Conservation (phyloP, 1,140 invertebrate species). For the Drosophila biarmipes region DNA sequence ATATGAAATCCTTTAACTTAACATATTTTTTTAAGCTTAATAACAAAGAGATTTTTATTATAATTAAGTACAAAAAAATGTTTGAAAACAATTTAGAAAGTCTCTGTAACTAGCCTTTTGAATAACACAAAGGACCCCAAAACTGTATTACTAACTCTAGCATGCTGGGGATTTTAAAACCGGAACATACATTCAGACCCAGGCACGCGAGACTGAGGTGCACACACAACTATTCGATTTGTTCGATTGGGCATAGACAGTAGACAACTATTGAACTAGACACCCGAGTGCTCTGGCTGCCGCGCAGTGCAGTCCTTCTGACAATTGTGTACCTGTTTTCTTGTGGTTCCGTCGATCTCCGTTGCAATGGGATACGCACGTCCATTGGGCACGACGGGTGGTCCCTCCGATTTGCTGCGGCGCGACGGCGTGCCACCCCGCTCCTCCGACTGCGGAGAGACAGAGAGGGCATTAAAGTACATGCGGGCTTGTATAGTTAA, state of each 20-base stretch:
- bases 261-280: slow-evolving; percentile 30
- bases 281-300: slow-evolving; percentile 27
- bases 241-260: neutral
- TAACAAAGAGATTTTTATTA: too few species aligned
- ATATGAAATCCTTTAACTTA: too few species aligned
- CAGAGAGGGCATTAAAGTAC: slow-evolving; percentile 8
- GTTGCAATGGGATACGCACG: slow-evolving; percentile 82
- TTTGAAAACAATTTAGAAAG: too few species aligned
- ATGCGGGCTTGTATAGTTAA: slow-evolving; percentile 52
- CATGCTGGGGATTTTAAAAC: slow-evolving; percentile 16
- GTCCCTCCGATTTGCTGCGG: slow-evolving; percentile 90
- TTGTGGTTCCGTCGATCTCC: slow-evolving; percentile 84
- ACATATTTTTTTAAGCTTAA: too few species aligned
- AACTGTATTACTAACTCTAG: neutral
- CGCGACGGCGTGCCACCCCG: slow-evolving; percentile 86
- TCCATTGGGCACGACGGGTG: slow-evolving; percentile 86
- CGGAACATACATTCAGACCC: slow-evolving; percentile 5
- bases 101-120: too few species aligned
- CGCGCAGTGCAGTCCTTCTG: slow-evolving; percentile 36
- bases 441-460: slow-evolving; percentile 85
- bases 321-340: slow-evolving; percentile 83
- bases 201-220: neutral
- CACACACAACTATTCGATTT: slow-evolving; percentile 15
- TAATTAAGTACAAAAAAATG: too few species aligned
- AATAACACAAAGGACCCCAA: neutral